Evolutionary conservation across 2,888 invertebrate species (phyloP).

Genomic region (Agrochola lota): DNA sequence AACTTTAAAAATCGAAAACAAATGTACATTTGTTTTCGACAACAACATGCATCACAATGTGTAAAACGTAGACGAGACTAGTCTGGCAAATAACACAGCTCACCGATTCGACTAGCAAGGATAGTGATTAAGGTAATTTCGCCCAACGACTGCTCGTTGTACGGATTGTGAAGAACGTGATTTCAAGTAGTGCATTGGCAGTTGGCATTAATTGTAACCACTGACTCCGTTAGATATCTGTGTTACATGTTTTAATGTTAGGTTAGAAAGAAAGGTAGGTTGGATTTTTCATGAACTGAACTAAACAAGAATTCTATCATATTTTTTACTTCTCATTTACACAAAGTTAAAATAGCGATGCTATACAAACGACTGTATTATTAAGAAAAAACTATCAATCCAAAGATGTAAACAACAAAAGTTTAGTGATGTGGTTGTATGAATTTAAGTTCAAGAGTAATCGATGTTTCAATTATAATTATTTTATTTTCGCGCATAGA

Average conservation of each 20-base stretch:
- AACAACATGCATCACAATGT: conserved; percentile 12
- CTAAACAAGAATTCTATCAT: too few species aligned
- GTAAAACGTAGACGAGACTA: conserved; percentile 24
- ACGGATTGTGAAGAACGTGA: conserved; percentile 53
- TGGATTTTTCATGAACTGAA: neutral
- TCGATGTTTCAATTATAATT: too few species aligned
- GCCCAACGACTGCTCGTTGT: conserved; percentile 48
- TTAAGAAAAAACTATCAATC: too few species aligned
- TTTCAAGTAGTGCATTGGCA: conserved; percentile 49
- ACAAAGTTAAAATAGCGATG: neutral
- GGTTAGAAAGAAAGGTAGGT: neutral
- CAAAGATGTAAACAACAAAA: too few species aligned
- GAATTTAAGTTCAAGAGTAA: too few species aligned
- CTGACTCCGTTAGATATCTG: conserved; percentile 18
- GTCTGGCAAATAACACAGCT: conserved; percentile 33
- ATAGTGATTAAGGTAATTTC: conserved; percentile 55
- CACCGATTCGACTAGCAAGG: conserved; percentile 37
- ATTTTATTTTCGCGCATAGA: too few species aligned
- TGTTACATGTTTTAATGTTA: conserved; percentile 3
- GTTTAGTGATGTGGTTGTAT: too few species aligned
- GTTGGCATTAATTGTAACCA: conserved; percentile 49
- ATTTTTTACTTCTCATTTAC: neutral
- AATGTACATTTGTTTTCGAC: too few species aligned
- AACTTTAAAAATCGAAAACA: conserved; percentile 21
- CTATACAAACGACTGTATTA: too few species aligned